Evolutionary conservation across 2,888 invertebrate genomes (phyloP).

Genomic region (Drosophila kokeensis): DNA sequence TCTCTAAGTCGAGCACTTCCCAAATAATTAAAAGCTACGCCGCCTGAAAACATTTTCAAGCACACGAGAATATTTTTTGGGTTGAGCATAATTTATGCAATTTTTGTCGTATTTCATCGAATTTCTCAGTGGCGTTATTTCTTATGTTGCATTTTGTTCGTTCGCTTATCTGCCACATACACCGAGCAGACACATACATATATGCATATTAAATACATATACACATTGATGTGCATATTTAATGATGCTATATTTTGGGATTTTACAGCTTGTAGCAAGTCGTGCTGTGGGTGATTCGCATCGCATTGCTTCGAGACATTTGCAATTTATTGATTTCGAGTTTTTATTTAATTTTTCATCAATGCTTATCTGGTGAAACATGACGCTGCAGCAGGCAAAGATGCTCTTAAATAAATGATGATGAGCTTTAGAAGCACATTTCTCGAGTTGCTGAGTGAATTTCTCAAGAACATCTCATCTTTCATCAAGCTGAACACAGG

Average conservation of each 20-base stretch:
- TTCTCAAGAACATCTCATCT: slow-evolving; percentile 44
- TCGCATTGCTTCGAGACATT: slow-evolving; percentile 15
- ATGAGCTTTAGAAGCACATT: slow-evolving; percentile 47
- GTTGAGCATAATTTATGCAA: slow-evolving; percentile 55
- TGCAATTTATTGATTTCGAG: slow-evolving; percentile 76
- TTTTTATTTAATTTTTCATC: slow-evolving; percentile 68
- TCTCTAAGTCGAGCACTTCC: background rate
- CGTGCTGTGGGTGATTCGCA: background rate
- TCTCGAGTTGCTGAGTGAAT: slow-evolving; percentile 19
- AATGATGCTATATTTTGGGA: slow-evolving; percentile 62
- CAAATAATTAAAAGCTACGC: background rate
- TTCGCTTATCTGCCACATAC: slow-evolving; percentile 12
- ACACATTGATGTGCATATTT: slow-evolving; percentile 67
- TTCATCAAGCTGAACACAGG: slow-evolving; percentile 33
- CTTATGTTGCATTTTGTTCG: slow-evolving; percentile 22
- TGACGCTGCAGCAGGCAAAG: slow-evolving; percentile 25
- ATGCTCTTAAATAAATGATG: slow-evolving; percentile 61
- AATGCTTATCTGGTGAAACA: slow-evolving; percentile 42
- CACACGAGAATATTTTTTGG: slow-evolving; percentile 12
- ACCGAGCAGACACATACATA: slow-evolving; percentile 13
- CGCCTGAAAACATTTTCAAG: background rate
- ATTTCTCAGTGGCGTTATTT: slow-evolving; percentile 39
- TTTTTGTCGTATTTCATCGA: slow-evolving; percentile 16
- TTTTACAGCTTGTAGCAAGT: slow-evolving; percentile 32
- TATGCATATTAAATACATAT: slow-evolving; percentile 5